Conservation (phyloP, 2,888 invertebrate genomes). For the Leptinotarsa juncta region DNA sequence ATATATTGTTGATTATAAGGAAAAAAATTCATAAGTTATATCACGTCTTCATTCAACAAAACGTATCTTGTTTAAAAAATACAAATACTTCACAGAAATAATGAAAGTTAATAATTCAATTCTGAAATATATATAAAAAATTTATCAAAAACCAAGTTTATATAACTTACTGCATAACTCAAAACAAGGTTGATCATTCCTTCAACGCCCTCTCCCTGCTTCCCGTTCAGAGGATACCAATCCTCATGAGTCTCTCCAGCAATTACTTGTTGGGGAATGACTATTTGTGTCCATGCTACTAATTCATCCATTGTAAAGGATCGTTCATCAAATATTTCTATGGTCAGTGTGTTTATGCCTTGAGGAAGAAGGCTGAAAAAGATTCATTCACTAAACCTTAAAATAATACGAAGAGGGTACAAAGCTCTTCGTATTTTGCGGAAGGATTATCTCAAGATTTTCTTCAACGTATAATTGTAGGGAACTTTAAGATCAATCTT, state of each 20-base stretch:
- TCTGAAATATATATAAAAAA: too few relatives aligned
- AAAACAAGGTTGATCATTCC: conserved; percentile 93
- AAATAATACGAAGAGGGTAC: too few relatives aligned
- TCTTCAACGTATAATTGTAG: too few relatives aligned
- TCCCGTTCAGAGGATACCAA: conserved; percentile 93
- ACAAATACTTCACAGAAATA: not conserved
- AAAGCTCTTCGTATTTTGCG: too few relatives aligned
- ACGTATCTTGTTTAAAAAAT: too few relatives aligned
- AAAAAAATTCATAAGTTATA: too few relatives aligned
- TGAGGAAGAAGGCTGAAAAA: conserved; percentile 80
- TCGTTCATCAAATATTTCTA: conserved; percentile 97
- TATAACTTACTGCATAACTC: conserved; percentile 75
- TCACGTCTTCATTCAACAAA: too few relatives aligned
- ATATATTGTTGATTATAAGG: too few relatives aligned
- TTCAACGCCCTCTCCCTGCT: conserved; percentile 94
- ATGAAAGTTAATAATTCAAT: not conserved
- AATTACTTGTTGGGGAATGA: conserved; percentile 86
- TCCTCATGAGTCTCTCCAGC: conserved; percentile 93
- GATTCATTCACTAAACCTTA: not conserved
- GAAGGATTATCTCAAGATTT: too few relatives aligned
- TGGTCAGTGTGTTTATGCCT: conserved; percentile 87
- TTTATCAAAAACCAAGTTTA: not conserved
- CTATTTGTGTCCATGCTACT: conserved; percentile 93
- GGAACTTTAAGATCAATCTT: too few relatives aligned
- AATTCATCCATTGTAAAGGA: conserved; percentile 96